Base-by-base conservation (phyloP, 2,888 invertebrate genomes). In the Cyrtodaria siliqua region DNA sequence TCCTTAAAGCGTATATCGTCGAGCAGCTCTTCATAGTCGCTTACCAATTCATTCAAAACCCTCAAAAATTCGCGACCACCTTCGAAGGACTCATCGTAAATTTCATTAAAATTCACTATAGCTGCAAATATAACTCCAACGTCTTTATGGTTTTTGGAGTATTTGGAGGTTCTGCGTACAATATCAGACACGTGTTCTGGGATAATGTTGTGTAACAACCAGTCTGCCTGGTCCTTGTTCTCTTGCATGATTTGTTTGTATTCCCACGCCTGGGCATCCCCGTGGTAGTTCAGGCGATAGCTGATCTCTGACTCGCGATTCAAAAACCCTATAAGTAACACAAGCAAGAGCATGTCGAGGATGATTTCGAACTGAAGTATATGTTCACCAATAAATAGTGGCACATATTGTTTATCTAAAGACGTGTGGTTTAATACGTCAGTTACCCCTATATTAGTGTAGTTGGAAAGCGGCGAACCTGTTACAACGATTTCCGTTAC, bases 301-400 rank as follows among this genome's bases (percentile, higher is more conserved):
- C 97, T 97, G 70, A 98, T 97, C 93, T 99, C 99, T 90, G 98
- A 98, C 92, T 98, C 98, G 44, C 98, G 95, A 92, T 99, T 99
- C 66, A 99, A 94, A 88, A 98, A 96, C 96, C 97, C 97, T 4
- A 99, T 97, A 59, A 99, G 94, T 63, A 98, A 94, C 16, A 98
- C 93, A n/a, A 98, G 94, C 20, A 98, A 93, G 20, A 96, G 93
- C 40, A 98, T 94, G 89, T 97, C 97, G 79, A 99, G 94, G 87
- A 97, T 96, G 63, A 98, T 95, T 93, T 99, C 98, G 18, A 94
- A 92, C 29, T 84, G 86, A 16, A 90, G 79, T 1, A 61, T 44
- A 42, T 89, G 79, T 16, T 85, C 66, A 0, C 89, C 89, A 16
- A 85, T 80, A 63, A 91, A 91, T 24, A 90, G 66, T 12, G 78